Base-by-base conservation (phyloP, 2,113 vertebrate species). In the Miniopterus natalensis region DNA sequence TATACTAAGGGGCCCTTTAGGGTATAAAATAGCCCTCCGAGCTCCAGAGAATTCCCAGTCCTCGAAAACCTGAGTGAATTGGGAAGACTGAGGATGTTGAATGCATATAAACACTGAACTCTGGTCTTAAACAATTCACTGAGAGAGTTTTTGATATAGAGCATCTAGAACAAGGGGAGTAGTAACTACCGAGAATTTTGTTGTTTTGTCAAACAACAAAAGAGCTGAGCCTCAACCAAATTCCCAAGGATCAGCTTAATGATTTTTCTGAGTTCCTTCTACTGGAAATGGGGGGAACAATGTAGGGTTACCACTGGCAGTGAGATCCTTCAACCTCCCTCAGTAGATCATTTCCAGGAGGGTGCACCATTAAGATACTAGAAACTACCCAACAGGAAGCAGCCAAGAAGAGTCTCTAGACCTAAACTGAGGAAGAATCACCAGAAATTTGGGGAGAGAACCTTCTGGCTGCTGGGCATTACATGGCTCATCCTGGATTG, bases 281-380 rank as follows among this genome's bases (percentile, higher is more conserved):
- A 13, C 42, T n/a, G 6, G 61, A 51, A 74, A 63, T 40, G 9
- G 23, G 23, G 20, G 17, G 1, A 5, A 40, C 1, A 4, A 11
- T 42, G 8, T 7, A 63, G 2, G 18, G 29, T 45, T 36, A n/a
- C 53, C 55, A 31, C 14, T 59, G 18, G n/a, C 31, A 29, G 6
- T 15, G 5, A 61, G 31, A 27, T 40, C 15, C n/a, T 63, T 81
- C 59, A 27, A 15, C 40, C 10, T 86, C 17, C 70, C 45, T 27
- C 47, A 42, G 51, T 53, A 74, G 65, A 80, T 18, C 73, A 61
- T 70, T 68, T 87, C 92, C 90, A 97, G 95, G 87, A 96, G 97
- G 96, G 97, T 65, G 97, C 92, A 65, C 84, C 88, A 85, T 29
- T 92, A 95, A 95, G 89, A 81, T 66, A 47, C 61, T 68, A 87